Evolutionary conservation across 2,888 invertebrate genomes (phyloP).

Genomic region (Eilema caniola): DNA sequence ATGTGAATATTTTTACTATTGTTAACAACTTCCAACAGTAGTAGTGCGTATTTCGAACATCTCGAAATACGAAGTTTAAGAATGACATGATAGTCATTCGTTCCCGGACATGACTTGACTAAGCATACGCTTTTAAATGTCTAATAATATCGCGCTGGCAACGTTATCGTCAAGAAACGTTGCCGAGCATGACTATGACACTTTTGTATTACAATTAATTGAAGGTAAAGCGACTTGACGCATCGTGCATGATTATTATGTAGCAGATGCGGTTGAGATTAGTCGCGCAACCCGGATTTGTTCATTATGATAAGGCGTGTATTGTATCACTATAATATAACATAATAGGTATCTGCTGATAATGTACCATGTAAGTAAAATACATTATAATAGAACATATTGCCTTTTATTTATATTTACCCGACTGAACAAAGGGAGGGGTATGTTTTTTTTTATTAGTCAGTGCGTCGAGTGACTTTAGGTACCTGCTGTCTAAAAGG

Average conservation of each 20-base stretch:
- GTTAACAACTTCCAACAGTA: background rate
- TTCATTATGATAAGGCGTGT: conserved; percentile 19
- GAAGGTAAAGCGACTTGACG: background rate
- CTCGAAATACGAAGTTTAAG: background rate
- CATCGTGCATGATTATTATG: background rate
- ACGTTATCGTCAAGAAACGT: background rate
- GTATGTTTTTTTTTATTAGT: background rate
- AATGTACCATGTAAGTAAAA: conserved; percentile 63
- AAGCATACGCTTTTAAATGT: background rate
- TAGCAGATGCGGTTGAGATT: conserved; percentile 1
- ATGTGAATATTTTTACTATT: background rate
- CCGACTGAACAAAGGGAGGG: background rate
- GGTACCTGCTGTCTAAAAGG: too few species aligned
- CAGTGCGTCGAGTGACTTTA: too few species aligned
- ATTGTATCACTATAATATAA: conserved; percentile 23
- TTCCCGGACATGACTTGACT: background rate
- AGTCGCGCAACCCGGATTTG: background rate
- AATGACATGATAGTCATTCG: background rate
- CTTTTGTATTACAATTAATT: background rate
- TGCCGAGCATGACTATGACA: conserved; percentile 3
- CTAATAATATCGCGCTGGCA: background rate
- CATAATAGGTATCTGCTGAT: conserved; percentile 23
- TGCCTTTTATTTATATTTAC: conserved; percentile 35
- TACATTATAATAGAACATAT: conserved; percentile 62
- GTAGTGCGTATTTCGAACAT: background rate